Base-by-base conservation (phyloP, 2,113 vertebrate genomes). In the Eptesicus fuscus region DNA sequence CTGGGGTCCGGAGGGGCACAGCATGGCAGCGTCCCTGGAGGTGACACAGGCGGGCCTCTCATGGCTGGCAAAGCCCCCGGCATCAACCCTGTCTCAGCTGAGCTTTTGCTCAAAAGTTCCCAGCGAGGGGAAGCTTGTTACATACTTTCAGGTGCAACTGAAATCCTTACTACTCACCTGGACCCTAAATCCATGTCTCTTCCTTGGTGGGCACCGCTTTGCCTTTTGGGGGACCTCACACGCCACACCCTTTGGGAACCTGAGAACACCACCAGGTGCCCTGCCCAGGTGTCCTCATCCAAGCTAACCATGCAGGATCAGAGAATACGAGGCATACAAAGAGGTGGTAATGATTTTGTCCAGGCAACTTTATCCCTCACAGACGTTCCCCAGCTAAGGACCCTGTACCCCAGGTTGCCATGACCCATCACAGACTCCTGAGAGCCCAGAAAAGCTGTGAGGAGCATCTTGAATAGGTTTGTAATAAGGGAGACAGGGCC, bases 21-120 rank as follows among this genome's bases (percentile, higher is more conserved):
- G 47, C 30, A 17, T 0, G 7, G 85, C 22, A 0, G 4, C 0
- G 0, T 2, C 63, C 51, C 40, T 28, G 18, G 25, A 76, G 35
- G 44, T 18, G 70, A 28, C 5, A 5, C 25, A 59, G 59, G n/a
- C 28, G 22, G n/a, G 40, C 32, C 22, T 23, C 14, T 53, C n/a
- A 16, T 1, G 2, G 25, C 53, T 20, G 30, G 49, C 32, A 20
- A 14, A 51, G 12, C n/a, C 70, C n/a, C 22, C 10, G 4, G 6
- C 35, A 14, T n/a, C 56, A 13, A 9, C 5, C 23, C 61, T 28
- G 40, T 28, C 71, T 83, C n/a, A 5, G 9, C 5, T 4, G 7
- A 42, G 51, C 90, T 73, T 42, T 76, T 73, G 74, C 32, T 44
- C 37, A 32, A 30, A 40, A 28, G 67, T 30, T 53, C 37, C 76